Conservation (phyloP, 2,797 vertebrate species). For the Spheniscus humboldti region DNA sequence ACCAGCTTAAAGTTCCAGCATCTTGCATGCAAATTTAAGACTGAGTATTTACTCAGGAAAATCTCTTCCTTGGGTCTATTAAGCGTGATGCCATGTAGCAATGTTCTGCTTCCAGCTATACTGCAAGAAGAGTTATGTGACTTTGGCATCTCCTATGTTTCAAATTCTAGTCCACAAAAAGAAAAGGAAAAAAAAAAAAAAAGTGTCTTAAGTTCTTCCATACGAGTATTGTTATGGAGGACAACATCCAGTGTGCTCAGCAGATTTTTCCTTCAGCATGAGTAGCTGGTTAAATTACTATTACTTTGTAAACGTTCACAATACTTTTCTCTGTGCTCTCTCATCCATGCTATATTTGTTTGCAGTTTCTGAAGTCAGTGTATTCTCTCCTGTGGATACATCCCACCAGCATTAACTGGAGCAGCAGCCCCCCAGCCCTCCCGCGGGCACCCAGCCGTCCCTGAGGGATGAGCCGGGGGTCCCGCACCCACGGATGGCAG, state of each 20-base stretch:
- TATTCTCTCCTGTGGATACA: neutral
- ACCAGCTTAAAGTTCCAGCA: neutral
- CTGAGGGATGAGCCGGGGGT: neutral
- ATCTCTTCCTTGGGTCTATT: neutral
- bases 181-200: neutral
- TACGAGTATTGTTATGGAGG: neutral
- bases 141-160: neutral
- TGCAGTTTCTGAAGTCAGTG: neutral
- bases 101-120: neutral
- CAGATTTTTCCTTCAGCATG: neutral
- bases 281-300: neutral
- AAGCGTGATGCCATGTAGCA: neutral
- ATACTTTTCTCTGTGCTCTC: neutral
- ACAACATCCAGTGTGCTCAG: neutral
- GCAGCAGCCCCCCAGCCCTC: neutral
- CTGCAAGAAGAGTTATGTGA: neutral
- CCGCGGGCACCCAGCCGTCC: neutral
- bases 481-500: rapidly evolving
- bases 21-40: neutral
- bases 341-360: neutral
- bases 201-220: neutral
- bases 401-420: neutral
- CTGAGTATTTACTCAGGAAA: neutral
- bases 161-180: neutral
- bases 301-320: neutral